Conservation (phyloP, 2,888 invertebrate genomes). For the Drosophila acutilabella region DNA sequence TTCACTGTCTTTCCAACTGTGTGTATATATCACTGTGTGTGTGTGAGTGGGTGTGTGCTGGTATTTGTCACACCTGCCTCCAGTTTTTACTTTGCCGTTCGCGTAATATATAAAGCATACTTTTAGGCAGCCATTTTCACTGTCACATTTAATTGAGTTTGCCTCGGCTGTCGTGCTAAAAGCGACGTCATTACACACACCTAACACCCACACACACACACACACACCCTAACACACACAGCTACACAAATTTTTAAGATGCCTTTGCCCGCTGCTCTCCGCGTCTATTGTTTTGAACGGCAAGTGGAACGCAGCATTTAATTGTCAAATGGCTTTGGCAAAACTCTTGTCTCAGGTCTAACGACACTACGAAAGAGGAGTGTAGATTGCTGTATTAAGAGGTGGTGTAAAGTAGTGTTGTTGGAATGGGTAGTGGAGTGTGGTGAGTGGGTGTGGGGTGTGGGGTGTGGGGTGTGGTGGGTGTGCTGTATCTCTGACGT, state of each 20-base stretch:
- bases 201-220: conserved; percentile 20
- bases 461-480: background rate
- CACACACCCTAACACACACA: background rate
- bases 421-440: no score
- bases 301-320: conserved; percentile 66
- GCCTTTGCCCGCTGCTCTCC: conserved; percentile 13
- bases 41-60: background rate
- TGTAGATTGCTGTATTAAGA: background rate
- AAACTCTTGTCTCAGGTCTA: conserved; percentile 18
- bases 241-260: conserved; percentile 68
- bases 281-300: conserved; percentile 59
- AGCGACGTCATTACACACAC: conserved; percentile 71
- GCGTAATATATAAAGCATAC: conserved; percentile 66
- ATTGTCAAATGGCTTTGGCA: conserved; percentile 70
- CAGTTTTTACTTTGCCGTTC: conserved; percentile 19
- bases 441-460: background rate
- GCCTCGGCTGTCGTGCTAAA: conserved; percentile 67
- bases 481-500: conserved; percentile 44
- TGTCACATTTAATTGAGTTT: conserved; percentile 82
- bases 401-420: background rate
- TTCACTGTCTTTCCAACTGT: background rate
- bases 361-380: background rate
- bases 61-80: conserved; percentile 59
- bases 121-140: conserved; percentile 76
- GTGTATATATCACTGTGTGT: background rate